These are phyloP conservation scores for Crotalus viridis DNA, from an alignment of 2,113 vertebrate species.

Conservation along the genomic window DNA sequence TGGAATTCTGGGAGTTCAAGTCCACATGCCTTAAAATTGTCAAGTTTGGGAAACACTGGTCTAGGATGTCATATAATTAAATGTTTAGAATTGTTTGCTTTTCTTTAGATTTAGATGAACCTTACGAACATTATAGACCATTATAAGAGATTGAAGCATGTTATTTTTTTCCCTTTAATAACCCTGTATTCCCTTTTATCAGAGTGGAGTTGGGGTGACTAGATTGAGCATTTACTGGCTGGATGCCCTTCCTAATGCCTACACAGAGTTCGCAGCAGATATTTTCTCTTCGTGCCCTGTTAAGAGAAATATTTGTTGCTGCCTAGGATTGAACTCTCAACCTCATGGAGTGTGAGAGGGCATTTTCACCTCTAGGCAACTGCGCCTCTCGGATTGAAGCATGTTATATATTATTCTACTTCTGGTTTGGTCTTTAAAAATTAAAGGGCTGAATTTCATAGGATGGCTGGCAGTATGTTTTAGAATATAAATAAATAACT, in stretches of 20 bases:
- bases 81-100: background rate
- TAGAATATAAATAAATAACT: background rate
- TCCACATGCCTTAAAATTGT: too few species aligned
- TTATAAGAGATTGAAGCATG: background rate
- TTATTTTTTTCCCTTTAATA: background rate
- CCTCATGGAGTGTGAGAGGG: background rate
- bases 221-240: background rate
- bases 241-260: background rate
- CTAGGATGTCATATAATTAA: background rate
- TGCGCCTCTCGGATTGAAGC: background rate
- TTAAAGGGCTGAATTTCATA: background rate
- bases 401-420: background rate
- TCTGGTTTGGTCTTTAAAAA: background rate
- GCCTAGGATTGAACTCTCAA: background rate
- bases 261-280: accelerated
- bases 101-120: background rate
- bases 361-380: background rate
- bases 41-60: background rate
- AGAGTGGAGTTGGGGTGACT: background rate
- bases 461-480: background rate
- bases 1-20: too few species aligned
- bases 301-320: background rate
- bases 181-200: background rate
- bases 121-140: background rate
- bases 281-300: background rate